Conservation (phyloP, 1,140 invertebrate genomes). For the Drosophila dunni region DNA sequence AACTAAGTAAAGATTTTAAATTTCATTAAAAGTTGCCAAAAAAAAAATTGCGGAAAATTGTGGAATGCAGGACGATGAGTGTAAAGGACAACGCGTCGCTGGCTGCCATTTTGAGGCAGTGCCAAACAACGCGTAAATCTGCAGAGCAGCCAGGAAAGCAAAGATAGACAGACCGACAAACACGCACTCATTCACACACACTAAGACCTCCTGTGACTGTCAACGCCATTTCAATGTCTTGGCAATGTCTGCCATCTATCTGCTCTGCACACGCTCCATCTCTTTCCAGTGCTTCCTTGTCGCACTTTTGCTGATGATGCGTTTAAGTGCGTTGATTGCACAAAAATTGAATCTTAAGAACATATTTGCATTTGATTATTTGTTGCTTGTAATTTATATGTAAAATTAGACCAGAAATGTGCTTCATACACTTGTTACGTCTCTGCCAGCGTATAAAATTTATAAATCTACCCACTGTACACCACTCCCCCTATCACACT, state of each 20-base stretch:
- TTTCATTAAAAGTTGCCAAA: slow-evolving; percentile 21
- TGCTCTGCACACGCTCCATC: neutral
- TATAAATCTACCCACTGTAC: slow-evolving; percentile 18
- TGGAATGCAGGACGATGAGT: neutral
- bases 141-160: slow-evolving; percentile 36
- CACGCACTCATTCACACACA: slow-evolving; percentile 10
- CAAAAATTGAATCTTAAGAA: slow-evolving; percentile 77
- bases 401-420: slow-evolving; percentile 65
- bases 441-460: slow-evolving; percentile 46
- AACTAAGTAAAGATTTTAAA: slow-evolving; percentile 13
- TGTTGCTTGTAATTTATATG: slow-evolving; percentile 78
- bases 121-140: slow-evolving; percentile 49
- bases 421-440: slow-evolving; percentile 29
- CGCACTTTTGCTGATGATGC: slow-evolving; percentile 28
- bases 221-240: slow-evolving; percentile 49
- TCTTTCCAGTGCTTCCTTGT: slow-evolving; percentile 2
- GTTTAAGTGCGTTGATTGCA: slow-evolving; percentile 67
- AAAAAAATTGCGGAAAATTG: neutral
- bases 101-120: slow-evolving; percentile 20
- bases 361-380: slow-evolving; percentile 82
- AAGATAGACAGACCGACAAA: slow-evolving; percentile 4
- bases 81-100: slow-evolving; percentile 19
- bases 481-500: neutral
- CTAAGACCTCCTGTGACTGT: slow-evolving; percentile 29
- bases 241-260: slow-evolving; percentile 50